phyloP scores from a whole-genome alignment of 2,797 vertebrate genomes.

The Chaetodon trifasciatus region DNA sequence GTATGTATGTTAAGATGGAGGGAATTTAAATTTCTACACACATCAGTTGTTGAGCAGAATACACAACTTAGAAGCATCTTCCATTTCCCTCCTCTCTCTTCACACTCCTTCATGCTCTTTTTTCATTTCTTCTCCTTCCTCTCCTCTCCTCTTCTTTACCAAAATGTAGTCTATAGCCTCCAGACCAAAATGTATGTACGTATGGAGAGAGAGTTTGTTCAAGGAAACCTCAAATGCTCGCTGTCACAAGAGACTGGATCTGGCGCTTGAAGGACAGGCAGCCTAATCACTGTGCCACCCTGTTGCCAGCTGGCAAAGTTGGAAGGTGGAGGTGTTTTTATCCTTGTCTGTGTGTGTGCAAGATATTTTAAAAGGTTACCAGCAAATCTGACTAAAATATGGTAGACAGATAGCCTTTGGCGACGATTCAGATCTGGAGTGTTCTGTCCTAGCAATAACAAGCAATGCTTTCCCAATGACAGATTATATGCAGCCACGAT shows the following conservation, averaged over 20 bases:
- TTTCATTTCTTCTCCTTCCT: background rate
- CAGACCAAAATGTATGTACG: slow-evolving; percentile 4
- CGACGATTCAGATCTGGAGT: slow-evolving; percentile 20
- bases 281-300: slow-evolving; percentile 26
- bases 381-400: slow-evolving; percentile 31
- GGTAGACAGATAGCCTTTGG: slow-evolving; percentile 10
- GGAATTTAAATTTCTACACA: slow-evolving; percentile 11
- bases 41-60: slow-evolving; percentile 3
- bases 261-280: slow-evolving; percentile 28
- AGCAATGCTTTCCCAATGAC: slow-evolving; percentile 24
- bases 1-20: slow-evolving; percentile 13
- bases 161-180: slow-evolving; percentile 14
- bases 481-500: background rate
- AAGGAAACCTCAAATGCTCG: slow-evolving; percentile 16
- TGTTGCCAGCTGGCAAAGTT: slow-evolving; percentile 13
- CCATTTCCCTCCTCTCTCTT: slow-evolving; percentile 20
- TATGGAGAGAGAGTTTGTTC: slow-evolving; percentile 19
- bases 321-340: background rate
- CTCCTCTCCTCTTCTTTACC: background rate
- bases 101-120: slow-evolving; percentile 22
- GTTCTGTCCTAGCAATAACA: slow-evolving; percentile 44
- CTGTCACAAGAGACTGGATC: slow-evolving; percentile 41
- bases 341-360: slow-evolving; percentile 15
- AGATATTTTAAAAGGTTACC: slow-evolving; percentile 36
- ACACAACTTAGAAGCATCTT: slow-evolving; percentile 22